phyloP scores from a whole-genome alignment of 1,140 invertebrate genomes.

The Heliconius melpomene region DNA sequence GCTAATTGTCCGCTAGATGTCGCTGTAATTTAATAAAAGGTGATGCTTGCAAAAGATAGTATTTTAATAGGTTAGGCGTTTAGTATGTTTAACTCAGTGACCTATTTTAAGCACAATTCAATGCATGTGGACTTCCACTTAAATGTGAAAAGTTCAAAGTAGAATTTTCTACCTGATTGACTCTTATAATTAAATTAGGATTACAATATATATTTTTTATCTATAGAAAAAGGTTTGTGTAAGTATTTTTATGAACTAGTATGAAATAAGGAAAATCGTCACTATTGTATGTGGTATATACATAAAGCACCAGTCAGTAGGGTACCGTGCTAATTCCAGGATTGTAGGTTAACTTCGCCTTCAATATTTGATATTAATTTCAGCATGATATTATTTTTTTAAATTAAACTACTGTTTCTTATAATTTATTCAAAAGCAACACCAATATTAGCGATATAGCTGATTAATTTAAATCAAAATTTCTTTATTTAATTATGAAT shows the following conservation, averaged over 20 bases:
- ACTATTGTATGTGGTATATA: too few relatives aligned
- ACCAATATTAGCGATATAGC: background rate
- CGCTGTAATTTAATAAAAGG: background rate
- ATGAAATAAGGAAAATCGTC: too few relatives aligned
- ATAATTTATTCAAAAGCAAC: background rate
- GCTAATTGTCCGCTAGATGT: background rate
- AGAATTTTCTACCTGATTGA: background rate
- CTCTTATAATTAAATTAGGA: too few relatives aligned
- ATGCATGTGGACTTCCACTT: background rate
- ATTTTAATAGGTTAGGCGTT: background rate
- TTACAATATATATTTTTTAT: too few relatives aligned
- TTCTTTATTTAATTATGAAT: constrained; percentile 15
- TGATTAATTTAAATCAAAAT: constrained; percentile 5
- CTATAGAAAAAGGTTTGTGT: too few relatives aligned
- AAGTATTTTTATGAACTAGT: too few relatives aligned
- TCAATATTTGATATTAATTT: too few relatives aligned
- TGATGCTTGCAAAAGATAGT: background rate
- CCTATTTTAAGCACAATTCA: background rate
- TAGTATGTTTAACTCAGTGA: background rate
- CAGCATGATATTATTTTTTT: too few relatives aligned
- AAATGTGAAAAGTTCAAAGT: background rate
- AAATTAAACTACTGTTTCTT: background rate
- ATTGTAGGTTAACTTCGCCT: too few relatives aligned
- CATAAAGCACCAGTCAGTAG: too few relatives aligned
- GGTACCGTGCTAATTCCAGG: too few relatives aligned